phyloP scores from a whole-genome alignment of 2,888 invertebrate genomes.

The Adelphocoris suturalis region DNA sequence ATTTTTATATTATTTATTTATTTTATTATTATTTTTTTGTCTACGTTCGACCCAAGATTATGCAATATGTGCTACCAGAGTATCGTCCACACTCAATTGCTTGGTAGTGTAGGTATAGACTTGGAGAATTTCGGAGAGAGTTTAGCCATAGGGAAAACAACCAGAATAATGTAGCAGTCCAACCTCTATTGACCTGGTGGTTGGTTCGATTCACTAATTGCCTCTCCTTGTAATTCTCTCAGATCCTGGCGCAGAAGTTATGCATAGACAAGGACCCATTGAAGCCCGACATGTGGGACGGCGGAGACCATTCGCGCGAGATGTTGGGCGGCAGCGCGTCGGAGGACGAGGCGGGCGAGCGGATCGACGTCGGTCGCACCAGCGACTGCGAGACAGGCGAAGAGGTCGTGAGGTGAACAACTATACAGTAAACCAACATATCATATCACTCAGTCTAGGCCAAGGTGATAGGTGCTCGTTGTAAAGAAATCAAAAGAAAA shows the following conservation, averaged over 20 bases:
- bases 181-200: too few relatives aligned
- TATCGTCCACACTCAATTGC: too few relatives aligned
- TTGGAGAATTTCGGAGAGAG: too few relatives aligned
- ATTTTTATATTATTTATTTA: too few relatives aligned
- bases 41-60: too few relatives aligned
- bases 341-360: constrained; percentile 67
- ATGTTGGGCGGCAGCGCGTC: constrained; percentile 68
- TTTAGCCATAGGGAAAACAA: too few relatives aligned
- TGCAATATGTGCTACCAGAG: too few relatives aligned
- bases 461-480: not conserved
- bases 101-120: too few relatives aligned
- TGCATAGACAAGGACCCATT: constrained; percentile 88
- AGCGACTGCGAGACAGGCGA: constrained; percentile 34
- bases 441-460: constrained; percentile 24
- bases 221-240: constrained; percentile 75
- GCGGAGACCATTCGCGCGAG: not conserved
- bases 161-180: too few relatives aligned
- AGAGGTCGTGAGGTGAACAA: constrained; percentile 29
- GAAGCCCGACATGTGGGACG: constrained; percentile 84
- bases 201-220: too few relatives aligned
- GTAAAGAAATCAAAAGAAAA: not conserved
- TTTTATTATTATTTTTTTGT: too few relatives aligned
- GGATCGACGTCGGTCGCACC: constrained; percentile 29
- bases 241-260: constrained; percentile 89
- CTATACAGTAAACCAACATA: constrained; percentile 5